Evolutionary conservation across 2,888 invertebrate species (phyloP), one percentile per base, ranked within the genome.

Genomic region (Tiliacea aurago): DNA sequence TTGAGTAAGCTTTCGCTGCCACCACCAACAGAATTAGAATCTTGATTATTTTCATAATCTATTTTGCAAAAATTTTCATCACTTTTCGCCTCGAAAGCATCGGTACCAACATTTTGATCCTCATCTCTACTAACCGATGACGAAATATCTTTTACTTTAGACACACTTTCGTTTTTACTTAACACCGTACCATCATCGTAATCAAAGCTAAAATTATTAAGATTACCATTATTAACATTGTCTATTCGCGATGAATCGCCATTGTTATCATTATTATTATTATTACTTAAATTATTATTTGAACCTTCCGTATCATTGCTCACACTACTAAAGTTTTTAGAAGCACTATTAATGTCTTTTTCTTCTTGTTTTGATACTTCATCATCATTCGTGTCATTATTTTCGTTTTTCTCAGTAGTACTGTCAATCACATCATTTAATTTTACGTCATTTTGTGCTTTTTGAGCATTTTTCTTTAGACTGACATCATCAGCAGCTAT

Each of bases 231-330:
- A 49, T 81, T 84, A 62, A 65, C 13, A n/a, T 62, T 72, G 55
- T 43, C 61, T 80, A 45, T 18, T 10, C 53, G 49, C 33, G 43
- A 23, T 43, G 3, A 6, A 18, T 23, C n/a, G 6, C 51, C 43
- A 51, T 37, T 59, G 43, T 63, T 81, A 83, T 53, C 45, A 72
- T 67, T 65, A 51, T 37, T 59, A 47, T 63, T 81, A 83, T 53
- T 49, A 72, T 67, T 65, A 80, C 41, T 70, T 56, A 80, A 15
- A 74, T 73, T 65, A 82, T 71, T 78, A 83, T 81, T 81, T 81
- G 80, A 62, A 83, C 67, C 58, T 20, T 41, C 56, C 6, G 1
- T 45, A n/a, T 67, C 63, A 56, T 80, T 81, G 47, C 28, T 47
- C 11, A 41, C 18, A 63, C 11, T 71, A n/a, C 66, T 79, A 11